Conservation (phyloP, 2,888 invertebrate genomes). For the Polietes domitor region DNA sequence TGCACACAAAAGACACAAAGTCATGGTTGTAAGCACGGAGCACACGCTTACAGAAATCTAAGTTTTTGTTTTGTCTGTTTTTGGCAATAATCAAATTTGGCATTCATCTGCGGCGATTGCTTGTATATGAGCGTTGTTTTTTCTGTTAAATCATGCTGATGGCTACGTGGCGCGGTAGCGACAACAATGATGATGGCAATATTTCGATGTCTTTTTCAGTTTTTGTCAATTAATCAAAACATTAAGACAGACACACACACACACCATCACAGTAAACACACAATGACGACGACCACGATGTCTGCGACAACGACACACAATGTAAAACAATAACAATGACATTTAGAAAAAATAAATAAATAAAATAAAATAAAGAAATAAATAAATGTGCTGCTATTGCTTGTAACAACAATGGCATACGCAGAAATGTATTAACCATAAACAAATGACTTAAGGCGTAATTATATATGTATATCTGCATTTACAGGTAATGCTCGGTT, state of each 20-base stretch:
- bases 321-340: slow-evolving; percentile 34
- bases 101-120: slow-evolving; percentile 40
- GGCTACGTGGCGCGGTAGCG: not conserved
- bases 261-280: slow-evolving; percentile 5
- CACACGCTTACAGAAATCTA: not conserved
- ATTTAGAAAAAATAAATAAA: slow-evolving; percentile 17
- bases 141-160: slow-evolving; percentile 18
- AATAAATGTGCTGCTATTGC: slow-evolving; percentile 12
- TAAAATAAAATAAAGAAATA: slow-evolving; percentile 17
- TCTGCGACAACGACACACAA: not conserved
- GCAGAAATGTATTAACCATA: slow-evolving; percentile 17
- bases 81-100: slow-evolving; percentile 50
- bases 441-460: not conserved
- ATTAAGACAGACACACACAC: slow-evolving; percentile 26
- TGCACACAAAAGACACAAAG: not conserved
- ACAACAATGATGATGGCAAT: slow-evolving; percentile 40
- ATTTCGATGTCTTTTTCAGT: slow-evolving; percentile 39
- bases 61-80: slow-evolving; percentile 29
- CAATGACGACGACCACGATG: not conserved
- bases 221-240: slow-evolving; percentile 57
- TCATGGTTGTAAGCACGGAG: not conserved
- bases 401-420: not conserved
- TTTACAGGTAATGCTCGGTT: not conserved
- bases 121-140: slow-evolving; percentile 1
- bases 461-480: not conserved